phyloP scores from a whole-genome alignment of 2,797 vertebrate genomes.

The Arrhamphus sclerolepis region DNA sequence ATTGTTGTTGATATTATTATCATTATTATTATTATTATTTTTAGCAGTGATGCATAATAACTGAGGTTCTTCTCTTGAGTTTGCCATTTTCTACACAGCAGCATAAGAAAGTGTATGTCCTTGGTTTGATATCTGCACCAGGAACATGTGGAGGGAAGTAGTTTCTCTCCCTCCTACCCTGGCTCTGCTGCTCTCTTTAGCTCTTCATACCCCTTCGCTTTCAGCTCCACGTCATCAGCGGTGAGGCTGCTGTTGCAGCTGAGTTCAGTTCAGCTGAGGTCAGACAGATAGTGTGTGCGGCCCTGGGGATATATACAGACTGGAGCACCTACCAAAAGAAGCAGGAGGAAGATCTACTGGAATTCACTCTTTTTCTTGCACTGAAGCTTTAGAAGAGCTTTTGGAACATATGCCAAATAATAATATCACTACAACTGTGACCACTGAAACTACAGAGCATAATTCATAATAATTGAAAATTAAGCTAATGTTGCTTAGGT shows the following conservation, averaged over 20 bases:
- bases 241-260: conserved; percentile 41
- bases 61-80: not conserved
- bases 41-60: conserved; percentile 7
- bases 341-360: conserved; percentile 40
- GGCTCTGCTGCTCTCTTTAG: conserved; percentile 16
- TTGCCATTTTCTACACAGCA: not conserved
- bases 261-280: conserved; percentile 69
- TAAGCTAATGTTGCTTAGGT: too few species aligned
- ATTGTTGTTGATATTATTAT: too few species aligned
- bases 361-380: conserved; percentile 11
- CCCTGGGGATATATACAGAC: conserved; percentile 50
- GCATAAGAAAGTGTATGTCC: conserved; percentile 12
- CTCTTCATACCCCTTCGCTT: conserved; percentile 25
- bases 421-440: too few species aligned
- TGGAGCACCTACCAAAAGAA: conserved; percentile 52
- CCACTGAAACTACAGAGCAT: too few species aligned
- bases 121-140: conserved; percentile 17
- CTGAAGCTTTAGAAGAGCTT: too few species aligned
- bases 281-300: conserved; percentile 57
- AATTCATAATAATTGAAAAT: too few species aligned
- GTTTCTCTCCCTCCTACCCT: not conserved
- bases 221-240: conserved; percentile 55
- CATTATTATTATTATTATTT: not conserved
- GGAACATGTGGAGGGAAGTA: conserved; percentile 23
- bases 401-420: too few species aligned